These are phyloP conservation scores for Latheticus oryzae DNA, from an alignment of 2,888 invertebrate genomes.

Conservation along the genomic window DNA sequence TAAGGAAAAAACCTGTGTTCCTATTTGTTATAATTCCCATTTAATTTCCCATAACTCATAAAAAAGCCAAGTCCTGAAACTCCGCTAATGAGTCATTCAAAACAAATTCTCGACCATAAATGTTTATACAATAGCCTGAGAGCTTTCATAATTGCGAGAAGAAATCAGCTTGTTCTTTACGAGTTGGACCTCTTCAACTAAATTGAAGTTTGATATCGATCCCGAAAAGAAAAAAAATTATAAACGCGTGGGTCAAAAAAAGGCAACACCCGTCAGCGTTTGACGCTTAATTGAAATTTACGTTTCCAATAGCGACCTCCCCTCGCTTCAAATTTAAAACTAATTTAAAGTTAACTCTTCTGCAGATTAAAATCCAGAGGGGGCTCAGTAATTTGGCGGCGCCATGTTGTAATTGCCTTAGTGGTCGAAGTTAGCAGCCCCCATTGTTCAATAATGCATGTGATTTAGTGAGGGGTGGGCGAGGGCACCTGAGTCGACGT, in stretches of 20 bases:
- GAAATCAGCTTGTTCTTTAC: too few relatives aligned
- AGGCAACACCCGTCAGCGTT: constrained; percentile 9
- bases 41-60: too few relatives aligned
- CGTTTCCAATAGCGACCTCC: constrained; percentile 52
- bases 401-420: constrained; percentile 60
- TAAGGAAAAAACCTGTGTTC: too few relatives aligned
- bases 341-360: constrained; percentile 56
- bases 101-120: too few relatives aligned
- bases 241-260: constrained; percentile 2
- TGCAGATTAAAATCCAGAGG: constrained; percentile 56
- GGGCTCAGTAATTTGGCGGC: constrained; percentile 52
- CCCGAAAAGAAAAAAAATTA: constrained; percentile 1
- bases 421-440: constrained; percentile 55
- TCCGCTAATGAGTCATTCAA: too few relatives aligned
- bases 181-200: too few relatives aligned
- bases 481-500: constrained; percentile 58
- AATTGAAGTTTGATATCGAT: too few relatives aligned
- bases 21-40: too few relatives aligned
- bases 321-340: constrained; percentile 57
- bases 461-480: constrained; percentile 60
- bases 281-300: constrained; percentile 55
- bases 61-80: too few relatives aligned
- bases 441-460: constrained; percentile 63
- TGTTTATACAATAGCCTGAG: too few relatives aligned
- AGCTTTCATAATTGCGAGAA: too few relatives aligned